These are phyloP conservation scores for Hypomesus transpacificus DNA, from an alignment of 2,113 vertebrate species.

Conservation along the genomic window DNA sequence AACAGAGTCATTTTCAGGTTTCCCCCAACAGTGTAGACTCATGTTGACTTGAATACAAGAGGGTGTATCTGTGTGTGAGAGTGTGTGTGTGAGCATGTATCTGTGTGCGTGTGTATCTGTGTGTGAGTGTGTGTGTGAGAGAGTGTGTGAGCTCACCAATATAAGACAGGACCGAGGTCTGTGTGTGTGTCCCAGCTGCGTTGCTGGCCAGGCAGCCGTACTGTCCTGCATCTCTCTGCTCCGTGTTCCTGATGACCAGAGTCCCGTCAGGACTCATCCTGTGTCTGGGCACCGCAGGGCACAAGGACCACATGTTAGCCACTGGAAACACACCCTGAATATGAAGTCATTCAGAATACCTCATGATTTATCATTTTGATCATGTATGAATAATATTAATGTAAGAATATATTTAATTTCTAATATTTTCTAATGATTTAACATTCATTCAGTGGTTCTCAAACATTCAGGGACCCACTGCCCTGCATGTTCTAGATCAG, in stretches of 20 bases:
- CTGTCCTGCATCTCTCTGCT: constrained; percentile 79
- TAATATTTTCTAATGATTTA: no score
- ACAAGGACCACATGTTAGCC: neutral
- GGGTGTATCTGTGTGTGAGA: neutral
- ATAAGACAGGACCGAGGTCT: constrained; percentile 79
- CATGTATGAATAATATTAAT: no score
- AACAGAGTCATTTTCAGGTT: no score
- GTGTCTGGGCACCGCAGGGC: constrained; percentile 66
- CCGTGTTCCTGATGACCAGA: constrained; percentile 78
- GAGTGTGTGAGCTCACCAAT: constrained; percentile 68
- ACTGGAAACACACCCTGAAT: no score
- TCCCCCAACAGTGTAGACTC: neutral
- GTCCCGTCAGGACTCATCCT: constrained; percentile 82
- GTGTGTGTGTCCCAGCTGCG: constrained; percentile 81
- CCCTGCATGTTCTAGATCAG: no score
- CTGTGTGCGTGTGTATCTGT: neutral
- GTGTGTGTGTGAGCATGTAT: neutral
- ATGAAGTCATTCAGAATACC: no score
- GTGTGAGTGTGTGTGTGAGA: neutral
- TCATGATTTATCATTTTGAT: no score
- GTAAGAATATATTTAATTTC: no score
- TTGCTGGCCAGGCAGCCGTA: constrained; percentile 93
- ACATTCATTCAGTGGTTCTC: no score
- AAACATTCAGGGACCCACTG: no score
- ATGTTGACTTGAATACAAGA: neutral